A percentile compares a stretch with the other conserved stretches of the same genome.
phyloP scores from a whole-genome alignment of 2,113 vertebrate genomes.

The Scortum barcoo region DNA sequence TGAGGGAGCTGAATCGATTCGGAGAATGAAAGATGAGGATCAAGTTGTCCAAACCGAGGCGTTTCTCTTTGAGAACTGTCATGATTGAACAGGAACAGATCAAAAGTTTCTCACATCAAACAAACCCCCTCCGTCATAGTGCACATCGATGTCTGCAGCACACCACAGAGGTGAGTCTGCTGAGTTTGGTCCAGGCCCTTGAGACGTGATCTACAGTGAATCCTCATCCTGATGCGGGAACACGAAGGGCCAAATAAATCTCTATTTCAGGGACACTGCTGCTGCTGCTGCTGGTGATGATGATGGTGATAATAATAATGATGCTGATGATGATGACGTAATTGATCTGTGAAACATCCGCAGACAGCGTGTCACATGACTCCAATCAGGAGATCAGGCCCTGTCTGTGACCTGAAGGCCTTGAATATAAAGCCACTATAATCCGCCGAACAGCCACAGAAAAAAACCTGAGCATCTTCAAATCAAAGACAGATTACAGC shows the following conservation, averaged over 20 bases:
- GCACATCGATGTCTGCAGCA: background rate
- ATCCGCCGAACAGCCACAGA: background rate
- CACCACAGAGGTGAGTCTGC: background rate
- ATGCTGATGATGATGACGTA: too few relatives aligned
- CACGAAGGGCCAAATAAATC: background rate
- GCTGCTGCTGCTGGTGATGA: background rate
- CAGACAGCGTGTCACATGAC: background rate
- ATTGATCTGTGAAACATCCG: background rate
- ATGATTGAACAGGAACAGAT: background rate
- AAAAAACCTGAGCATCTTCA: background rate
- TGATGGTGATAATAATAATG: too few relatives aligned
- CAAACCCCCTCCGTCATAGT: too few relatives aligned
- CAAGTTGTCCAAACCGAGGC: background rate
- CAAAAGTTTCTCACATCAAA: background rate
- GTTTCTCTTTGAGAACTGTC: background rate
- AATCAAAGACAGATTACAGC: background rate
- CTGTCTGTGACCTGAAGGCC: background rate
- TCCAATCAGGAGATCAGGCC: background rate
- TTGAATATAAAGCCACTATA: background rate
- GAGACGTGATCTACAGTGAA: background rate
- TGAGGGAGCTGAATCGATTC: background rate
- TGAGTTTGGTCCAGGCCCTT: background rate
- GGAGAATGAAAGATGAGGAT: background rate
- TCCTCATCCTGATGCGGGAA: background rate
- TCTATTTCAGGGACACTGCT: too few relatives aligned